Conservation (phyloP, 2,888 invertebrate species). For the Lasioglossum calceatum region DNA sequence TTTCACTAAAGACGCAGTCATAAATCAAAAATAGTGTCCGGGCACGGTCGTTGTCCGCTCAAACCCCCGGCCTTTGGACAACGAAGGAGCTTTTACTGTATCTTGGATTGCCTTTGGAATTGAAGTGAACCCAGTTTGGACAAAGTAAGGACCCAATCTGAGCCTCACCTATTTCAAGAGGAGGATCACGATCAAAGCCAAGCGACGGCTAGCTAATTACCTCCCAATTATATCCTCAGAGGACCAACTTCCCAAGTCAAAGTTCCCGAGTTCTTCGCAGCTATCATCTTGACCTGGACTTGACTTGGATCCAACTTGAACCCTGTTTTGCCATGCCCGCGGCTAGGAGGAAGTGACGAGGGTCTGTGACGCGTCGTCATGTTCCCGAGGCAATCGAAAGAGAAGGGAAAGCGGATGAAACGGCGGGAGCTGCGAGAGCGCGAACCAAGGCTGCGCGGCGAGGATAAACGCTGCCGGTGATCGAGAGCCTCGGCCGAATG, state of each 20-base stretch:
- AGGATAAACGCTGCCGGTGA: slow-evolving; percentile 70
- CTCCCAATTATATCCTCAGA: not conserved
- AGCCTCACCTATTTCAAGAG: not conserved
- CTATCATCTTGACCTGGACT: not conserved
- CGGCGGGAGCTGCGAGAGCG: slow-evolving; percentile 21
- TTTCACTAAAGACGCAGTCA: no score
- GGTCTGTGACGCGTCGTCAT: slow-evolving; percentile 62
- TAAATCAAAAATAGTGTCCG: no score
- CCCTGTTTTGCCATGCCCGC: not conserved
- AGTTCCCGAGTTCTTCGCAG: not conserved
- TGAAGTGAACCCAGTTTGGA: not conserved
- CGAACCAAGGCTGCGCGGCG: slow-evolving; percentile 61
- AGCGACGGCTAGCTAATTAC: not conserved
- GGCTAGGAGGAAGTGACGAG: slow-evolving; percentile 64
- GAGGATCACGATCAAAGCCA: not conserved
- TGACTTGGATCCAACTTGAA: not conserved
- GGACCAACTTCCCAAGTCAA: not conserved
- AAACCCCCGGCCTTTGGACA: no score
- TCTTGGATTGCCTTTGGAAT: not conserved
- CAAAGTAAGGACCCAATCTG: not conserved
- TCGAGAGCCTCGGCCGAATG: slow-evolving; percentile 65
- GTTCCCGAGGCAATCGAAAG: slow-evolving; percentile 55
- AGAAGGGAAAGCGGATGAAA: slow-evolving; percentile 20
- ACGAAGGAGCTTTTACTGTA: no score
- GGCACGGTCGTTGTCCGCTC: no score